Evolutionary conservation across 2,888 invertebrate genomes (phyloP).

Genomic region (Lasioglossum leucozonium): DNA sequence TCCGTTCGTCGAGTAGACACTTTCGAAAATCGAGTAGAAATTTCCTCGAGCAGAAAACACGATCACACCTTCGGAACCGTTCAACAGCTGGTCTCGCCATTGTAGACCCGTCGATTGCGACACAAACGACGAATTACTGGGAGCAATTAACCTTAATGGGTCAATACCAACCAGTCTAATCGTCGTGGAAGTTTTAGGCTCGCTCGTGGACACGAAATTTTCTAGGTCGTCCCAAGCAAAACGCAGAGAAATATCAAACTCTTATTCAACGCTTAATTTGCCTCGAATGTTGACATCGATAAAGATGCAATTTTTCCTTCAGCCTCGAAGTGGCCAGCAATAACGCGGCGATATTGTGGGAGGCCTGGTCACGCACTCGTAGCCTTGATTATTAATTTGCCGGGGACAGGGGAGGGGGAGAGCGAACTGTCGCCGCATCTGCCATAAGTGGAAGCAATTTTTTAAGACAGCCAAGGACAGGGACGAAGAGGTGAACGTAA

Average conservation of each 20-base stretch:
- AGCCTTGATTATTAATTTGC: conserved; percentile 1
- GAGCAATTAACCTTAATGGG: conserved; percentile 1
- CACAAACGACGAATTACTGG: background rate
- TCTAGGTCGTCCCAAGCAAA: background rate
- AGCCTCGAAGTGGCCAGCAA: background rate
- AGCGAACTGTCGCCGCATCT: background rate
- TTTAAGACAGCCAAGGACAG: background rate
- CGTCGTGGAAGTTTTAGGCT: background rate
- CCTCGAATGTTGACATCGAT: too few relatives aligned
- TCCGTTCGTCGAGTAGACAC: conserved; percentile 14
- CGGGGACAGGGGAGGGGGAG: background rate
- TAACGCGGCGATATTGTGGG: background rate
- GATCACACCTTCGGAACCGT: conserved; percentile 4
- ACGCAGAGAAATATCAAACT: too few relatives aligned
- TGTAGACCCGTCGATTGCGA: background rate
- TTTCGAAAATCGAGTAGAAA: conserved; percentile 18
- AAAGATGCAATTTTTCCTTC: background rate
- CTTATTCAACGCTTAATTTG: too few relatives aligned
- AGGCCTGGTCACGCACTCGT: background rate
- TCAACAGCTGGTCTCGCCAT: conserved; percentile 46
- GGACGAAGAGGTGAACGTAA: conserved; percentile 12
- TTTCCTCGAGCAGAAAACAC: conserved; percentile 54
- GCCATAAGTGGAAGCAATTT: background rate
- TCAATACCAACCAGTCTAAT: background rate
- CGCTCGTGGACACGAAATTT: background rate